Base-by-base conservation (phyloP, 1,140 invertebrate genomes). In the Dendrolimus punctatus region DNA sequence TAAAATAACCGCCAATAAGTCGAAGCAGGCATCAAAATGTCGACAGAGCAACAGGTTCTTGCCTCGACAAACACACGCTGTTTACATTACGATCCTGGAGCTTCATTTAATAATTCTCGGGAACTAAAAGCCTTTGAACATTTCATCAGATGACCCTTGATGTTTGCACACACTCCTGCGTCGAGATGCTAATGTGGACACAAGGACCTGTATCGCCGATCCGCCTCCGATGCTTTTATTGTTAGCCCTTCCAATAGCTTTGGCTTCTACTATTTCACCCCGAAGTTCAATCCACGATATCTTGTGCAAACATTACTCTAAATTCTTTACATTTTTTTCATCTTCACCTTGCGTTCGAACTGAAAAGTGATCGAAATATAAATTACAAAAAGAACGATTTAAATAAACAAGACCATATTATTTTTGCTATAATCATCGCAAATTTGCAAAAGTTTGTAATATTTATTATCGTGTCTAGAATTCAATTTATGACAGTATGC, bases 41-140 rank as follows among this genome's bases (percentile, higher is more conserved):
- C 73, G 65, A 80, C 77, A 82, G 80, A 78, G 82, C 80, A 83
- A 85, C 82, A 82, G 80, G 82, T 85, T 85, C 79, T 80, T 61
- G 73, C 57, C 69, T 81, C 71, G 58, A 62, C 80, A 83, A 85
- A 85, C 76, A 85, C 59, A 53, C 66, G 49, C 46, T 85, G 82
- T 85, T 85, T 85, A 74, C 80, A 85, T 85, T 85, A 85, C 79
- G 75, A 85, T 85, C 82, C 82, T 85, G 82, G 73, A 71, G 71
- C 79, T 82, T 85, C 81, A 83, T 85, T 85, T 82, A 85, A 85
- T 85, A 85, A 85, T 85, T 83, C 82, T 83, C 80, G 80, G 82
- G 82, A 85, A 83, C 80, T 85, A 85, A 85, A 85, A 85, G 82
- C 78, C 82, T 85, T 85, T 82, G 81, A 83, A 85, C 82, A 85